Evolutionary conservation across 2,797 vertebrate genomes (phyloP).

Genomic region (Accipiter superciliosus): DNA sequence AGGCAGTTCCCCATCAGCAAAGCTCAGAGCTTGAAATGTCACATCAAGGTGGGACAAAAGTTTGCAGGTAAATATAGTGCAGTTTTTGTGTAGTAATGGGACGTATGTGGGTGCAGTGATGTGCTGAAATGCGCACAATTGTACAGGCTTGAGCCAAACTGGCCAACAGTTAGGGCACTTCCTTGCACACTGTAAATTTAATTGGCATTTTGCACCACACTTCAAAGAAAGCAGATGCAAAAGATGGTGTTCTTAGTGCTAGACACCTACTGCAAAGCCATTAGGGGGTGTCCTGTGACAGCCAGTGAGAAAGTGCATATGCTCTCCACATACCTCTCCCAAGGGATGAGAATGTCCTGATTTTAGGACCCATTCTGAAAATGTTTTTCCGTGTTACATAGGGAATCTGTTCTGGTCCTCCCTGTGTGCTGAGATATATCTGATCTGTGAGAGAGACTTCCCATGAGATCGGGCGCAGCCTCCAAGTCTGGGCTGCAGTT

Average conservation of each 20-base stretch:
- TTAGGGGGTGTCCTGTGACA: background rate
- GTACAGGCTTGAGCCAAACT: background rate
- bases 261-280: background rate
- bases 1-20: background rate
- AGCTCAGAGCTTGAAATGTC: background rate
- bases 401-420: background rate
- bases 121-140: background rate
- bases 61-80: background rate
- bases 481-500: background rate
- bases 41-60: background rate
- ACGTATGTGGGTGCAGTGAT: background rate
- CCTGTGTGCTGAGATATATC: no score
- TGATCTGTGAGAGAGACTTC: background rate
- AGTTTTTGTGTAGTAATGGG: background rate
- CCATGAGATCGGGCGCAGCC: accelerated
- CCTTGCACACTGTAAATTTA: background rate
- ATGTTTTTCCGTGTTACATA: accelerated
- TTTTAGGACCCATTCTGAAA: background rate
- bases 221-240: background rate
- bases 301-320: background rate
- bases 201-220: background rate
- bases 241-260: no score
- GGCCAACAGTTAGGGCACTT: background rate
- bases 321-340: background rate
- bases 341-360: background rate